Evolutionary conservation across 2,113 vertebrate genomes (phyloP), one percentile per base, ranked within the genome.

Genomic region (Petromus typicus): DNA sequence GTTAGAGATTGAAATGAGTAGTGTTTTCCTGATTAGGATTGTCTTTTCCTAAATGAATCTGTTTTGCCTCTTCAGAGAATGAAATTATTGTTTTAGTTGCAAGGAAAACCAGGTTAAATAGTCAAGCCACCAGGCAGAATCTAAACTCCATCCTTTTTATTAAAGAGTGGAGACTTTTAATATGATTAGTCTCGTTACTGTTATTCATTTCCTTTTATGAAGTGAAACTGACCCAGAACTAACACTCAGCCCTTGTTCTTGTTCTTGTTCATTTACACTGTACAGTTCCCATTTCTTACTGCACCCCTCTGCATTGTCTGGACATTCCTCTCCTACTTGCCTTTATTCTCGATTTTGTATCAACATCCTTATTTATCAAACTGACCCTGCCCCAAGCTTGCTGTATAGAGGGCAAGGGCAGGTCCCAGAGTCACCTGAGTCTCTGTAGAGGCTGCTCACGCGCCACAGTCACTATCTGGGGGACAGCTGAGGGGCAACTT

Each of bases 81-180:
- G 8, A 89, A 90, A 85, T 54, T 61, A n/a, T 30, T 93, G 56
- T 83, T 91, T 89, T 82, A 57, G 73, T 6, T 54, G 11, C 86
- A 73, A 86, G 51, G 34, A 84, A 88, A 90, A 56, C 76, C 30
- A 84, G n/a, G n/a, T 51, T 64, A 86, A 80, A 83, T 57, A 84
- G 86, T 71, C 61, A 64, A 83, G 66, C 17, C 22, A 61, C 51
- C 40, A 57, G 32, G 30, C 43, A 40, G 37, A 75, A 89, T 91
- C 80, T 51, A 34, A 92, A 78, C 71, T 32, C 13, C 48, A 16
- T 80, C 82, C 27, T 73, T 87, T 86, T 79, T 22, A 75, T 92
- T 94, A 81, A 88, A 40, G 40, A 51, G 48, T 61, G 22, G n/a
- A 43, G 13, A 76, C 48, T 80, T 89, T 78, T 40, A 76, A 54